Conservation (phyloP, 2,888 invertebrate species). For the Agonum fuliginosum region DNA sequence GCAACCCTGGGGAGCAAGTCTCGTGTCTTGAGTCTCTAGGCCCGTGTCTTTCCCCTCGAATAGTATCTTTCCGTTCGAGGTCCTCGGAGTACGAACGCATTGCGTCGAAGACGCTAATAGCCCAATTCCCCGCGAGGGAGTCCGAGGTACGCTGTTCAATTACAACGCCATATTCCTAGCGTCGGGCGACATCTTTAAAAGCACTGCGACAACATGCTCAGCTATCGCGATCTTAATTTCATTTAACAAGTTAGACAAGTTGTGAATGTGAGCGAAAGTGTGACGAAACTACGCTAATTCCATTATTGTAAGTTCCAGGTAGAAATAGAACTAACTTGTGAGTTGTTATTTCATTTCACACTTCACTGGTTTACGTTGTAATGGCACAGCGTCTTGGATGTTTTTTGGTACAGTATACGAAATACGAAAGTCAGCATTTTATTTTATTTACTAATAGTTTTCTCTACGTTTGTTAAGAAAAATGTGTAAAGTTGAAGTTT, state of each 20-base stretch:
- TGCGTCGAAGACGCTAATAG: slow-evolving; percentile 35
- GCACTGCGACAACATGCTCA: neutral
- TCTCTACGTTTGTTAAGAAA: no score
- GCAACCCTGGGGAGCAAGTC: slow-evolving; percentile 1
- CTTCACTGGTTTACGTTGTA: no score
- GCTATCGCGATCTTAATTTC: slow-evolving; percentile 30
- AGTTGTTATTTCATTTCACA: slow-evolving; percentile 1
- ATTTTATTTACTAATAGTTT: no score
- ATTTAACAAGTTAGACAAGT: slow-evolving; percentile 28
- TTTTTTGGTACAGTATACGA: no score
- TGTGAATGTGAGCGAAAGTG: slow-evolving; percentile 36
- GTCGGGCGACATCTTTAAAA: neutral
- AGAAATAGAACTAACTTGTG: slow-evolving; percentile 8
- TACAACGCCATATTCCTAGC: neutral
- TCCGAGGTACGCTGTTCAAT: slow-evolving; percentile 1
- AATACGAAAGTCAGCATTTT: no score
- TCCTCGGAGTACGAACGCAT: neutral
- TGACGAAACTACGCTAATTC: slow-evolving; percentile 16
- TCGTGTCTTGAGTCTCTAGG: no score
- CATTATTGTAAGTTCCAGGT: slow-evolving; percentile 14
- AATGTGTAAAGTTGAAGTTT: no score
- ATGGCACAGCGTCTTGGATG: no score
- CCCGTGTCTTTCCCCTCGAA: slow-evolving; percentile 21
- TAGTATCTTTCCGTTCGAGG: neutral
- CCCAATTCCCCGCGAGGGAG: neutral